Percentiles rank a stretch among this genome's conserved stretches.
These are phyloP conservation scores for Cyanoramphus novaezelandiae DNA, from an alignment of 2,113 vertebrate genomes.

Conservation along the genomic window DNA sequence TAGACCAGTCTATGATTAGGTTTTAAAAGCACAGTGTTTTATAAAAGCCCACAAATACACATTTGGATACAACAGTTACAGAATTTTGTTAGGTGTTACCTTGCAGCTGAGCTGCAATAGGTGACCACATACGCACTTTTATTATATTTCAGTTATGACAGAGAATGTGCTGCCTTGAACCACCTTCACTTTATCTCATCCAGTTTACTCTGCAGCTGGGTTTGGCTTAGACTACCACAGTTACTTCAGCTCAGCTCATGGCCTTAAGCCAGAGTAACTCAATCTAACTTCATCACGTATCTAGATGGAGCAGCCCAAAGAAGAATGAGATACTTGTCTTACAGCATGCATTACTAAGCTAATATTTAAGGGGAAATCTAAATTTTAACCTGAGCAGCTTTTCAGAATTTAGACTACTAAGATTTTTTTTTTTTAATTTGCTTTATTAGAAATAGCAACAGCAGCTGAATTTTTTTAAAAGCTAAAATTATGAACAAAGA, in stretches of 20 bases:
- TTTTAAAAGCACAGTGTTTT: neutral
- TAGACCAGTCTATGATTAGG: neutral
- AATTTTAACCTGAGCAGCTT: neutral
- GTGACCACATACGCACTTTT: fast-evolving
- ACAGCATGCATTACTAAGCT: neutral
- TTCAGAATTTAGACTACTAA: neutral
- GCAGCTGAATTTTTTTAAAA: neutral
- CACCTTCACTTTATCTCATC: neutral
- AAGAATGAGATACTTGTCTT: neutral
- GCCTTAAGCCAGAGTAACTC: neutral
- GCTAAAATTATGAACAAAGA: neutral
- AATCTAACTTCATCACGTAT: neutral
- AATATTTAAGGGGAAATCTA: neutral
- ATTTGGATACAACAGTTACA: neutral
- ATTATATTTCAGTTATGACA: neutral
- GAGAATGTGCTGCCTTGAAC: neutral
- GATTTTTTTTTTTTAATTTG: neutral
- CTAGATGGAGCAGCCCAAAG: neutral
- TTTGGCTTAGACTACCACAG: neutral
- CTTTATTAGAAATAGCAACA: neutral
- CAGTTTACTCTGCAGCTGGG: neutral
- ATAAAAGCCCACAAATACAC: neutral
- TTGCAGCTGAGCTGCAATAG: neutral
- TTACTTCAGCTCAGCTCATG: neutral
- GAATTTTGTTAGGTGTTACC: neutral